Base-by-base conservation (phyloP, 2,113 vertebrate genomes). In the Raphicerus campestris region DNA sequence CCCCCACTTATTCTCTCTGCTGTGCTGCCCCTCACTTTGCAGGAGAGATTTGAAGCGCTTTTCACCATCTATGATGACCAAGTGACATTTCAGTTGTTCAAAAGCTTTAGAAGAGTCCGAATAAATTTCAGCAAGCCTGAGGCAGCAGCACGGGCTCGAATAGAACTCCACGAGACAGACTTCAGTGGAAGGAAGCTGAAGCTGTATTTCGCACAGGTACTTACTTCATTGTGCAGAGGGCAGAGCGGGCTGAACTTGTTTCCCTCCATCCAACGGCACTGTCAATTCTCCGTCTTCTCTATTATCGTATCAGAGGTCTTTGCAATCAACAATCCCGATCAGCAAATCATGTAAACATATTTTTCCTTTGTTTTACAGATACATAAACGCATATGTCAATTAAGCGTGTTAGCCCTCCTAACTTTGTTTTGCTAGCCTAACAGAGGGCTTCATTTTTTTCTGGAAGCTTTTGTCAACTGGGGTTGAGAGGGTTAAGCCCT, bases 71-170 rank as follows among this genome's bases (percentile, higher is more conserved):
- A 99, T 1, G 99, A 99, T 4, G 99, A 99, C 42, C 99, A 99
- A 86, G 99, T 98, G 2, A 99, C 99, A 0, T 99, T 99, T 99
- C 99, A 99, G 99, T 98, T 99, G 97, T 99, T 99, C 94, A 99
- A 99, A 98, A 99, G 99, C 98, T 99, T 99, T 97, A 98, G 99
- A 96, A 99, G 99, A 98, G 99, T 99, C 80, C 98, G 99, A 95
- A 99, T 99, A 98, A 99, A 99, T 98, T 99, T 99, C 99, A 99
- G 99, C 98, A 99, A 99, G 39, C 99, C 99, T 0, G 99, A 99
- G 97, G 99, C 99, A 0, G 99, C 99, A 0, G 99, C 99, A 0
- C 99, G 99, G 39, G 99, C 99, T 0, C 99, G 99, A 70, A 99
- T 99, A 85, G 99, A 99, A 90, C 99, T 99, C 32, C 99, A 99